Evolutionary conservation across 1,140 invertebrate genomes (phyloP).

Genomic region (Scaptomyza hsui): DNA sequence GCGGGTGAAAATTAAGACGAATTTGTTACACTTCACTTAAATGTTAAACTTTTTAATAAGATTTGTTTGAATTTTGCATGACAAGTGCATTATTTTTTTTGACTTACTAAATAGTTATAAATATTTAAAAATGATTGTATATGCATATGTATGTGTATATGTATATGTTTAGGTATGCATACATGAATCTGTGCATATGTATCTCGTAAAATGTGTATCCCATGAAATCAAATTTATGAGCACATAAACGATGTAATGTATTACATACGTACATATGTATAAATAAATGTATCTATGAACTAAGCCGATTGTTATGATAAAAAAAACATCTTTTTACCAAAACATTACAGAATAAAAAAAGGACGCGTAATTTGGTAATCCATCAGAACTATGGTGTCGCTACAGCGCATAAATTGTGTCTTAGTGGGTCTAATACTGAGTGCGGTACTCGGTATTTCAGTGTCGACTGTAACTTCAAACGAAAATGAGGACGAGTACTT

Average conservation of each 20-base stretch:
- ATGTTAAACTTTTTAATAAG: no score
- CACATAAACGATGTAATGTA: conserved; percentile 19
- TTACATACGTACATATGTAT: neutral
- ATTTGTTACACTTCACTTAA: neutral
- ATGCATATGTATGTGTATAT: neutral
- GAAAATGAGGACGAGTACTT: conserved; percentile 80
- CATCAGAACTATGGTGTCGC: conserved; percentile 24
- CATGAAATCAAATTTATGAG: conserved; percentile 33
- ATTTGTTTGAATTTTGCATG: no score
- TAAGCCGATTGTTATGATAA: no score
- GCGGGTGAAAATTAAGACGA: neutral
- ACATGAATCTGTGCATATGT: neutral
- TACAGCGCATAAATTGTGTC: conserved; percentile 10
- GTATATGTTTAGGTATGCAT: neutral
- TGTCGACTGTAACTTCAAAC: conserved; percentile 46
- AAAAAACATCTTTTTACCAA: neutral
- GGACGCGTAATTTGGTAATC: neutral
- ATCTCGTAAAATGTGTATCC: conserved; percentile 64
- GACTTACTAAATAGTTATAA: neutral
- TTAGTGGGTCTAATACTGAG: conserved; percentile 31
- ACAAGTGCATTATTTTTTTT: no score
- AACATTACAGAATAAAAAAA: conserved; percentile 20
- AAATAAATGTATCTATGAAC: no score
- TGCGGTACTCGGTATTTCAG: conserved; percentile 18
- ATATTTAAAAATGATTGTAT: neutral